Conservation (phyloP, 2,113 vertebrate species). For the Myxocyprinus asiaticus region DNA sequence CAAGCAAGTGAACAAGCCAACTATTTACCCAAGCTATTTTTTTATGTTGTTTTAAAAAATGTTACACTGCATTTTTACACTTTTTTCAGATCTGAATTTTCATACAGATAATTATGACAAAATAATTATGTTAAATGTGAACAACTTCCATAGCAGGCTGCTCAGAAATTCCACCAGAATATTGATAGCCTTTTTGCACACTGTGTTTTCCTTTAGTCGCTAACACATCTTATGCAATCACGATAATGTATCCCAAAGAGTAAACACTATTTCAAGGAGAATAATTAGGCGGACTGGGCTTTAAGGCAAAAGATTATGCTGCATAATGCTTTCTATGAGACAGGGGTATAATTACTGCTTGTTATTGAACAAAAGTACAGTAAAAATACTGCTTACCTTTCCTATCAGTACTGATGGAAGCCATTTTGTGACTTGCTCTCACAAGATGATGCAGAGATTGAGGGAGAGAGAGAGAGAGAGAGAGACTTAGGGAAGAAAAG, state of each 20-base stretch:
- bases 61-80: neutral
- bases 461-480: conserved; percentile 4
- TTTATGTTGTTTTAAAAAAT: neutral
- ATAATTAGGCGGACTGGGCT: neutral
- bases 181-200: too few species aligned
- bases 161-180: too few species aligned
- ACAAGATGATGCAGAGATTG: conserved; percentile 19
- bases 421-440: conserved; percentile 32
- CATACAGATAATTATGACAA: neutral
- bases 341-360: neutral
- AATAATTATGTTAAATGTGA: too few species aligned
- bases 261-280: conserved; percentile 9
- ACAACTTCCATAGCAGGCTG: too few species aligned
- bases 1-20: neutral
- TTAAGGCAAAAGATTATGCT: neutral
- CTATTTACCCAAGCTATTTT: neutral
- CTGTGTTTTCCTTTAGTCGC: neutral
- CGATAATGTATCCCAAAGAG: neutral
- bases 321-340: neutral
- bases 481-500: conserved; percentile 7
- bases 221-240: neutral
- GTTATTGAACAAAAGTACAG: neutral
- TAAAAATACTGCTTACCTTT: conserved; percentile 42
- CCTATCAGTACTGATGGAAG: conserved; percentile 10
- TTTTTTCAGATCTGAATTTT: neutral